These are phyloP conservation scores for Sesia bembeciformis DNA, from an alignment of 2,888 invertebrate genomes.

Conservation along the genomic window DNA sequence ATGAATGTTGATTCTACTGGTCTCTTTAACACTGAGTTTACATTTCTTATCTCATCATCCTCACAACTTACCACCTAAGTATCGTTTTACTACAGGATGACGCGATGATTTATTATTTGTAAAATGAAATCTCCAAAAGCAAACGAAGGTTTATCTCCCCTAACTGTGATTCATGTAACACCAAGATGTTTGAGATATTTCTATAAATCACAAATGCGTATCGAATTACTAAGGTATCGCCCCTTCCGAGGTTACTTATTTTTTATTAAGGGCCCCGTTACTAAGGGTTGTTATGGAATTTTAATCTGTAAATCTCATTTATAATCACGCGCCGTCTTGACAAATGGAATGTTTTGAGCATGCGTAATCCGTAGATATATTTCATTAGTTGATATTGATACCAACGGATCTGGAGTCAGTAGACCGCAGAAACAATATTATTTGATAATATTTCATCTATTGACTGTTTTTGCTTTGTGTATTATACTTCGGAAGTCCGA, in stretches of 20 bases:
- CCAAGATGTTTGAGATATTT: slow-evolving; percentile 39
- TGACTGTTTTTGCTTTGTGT: no score
- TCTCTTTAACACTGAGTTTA: background rate
- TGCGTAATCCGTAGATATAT: background rate
- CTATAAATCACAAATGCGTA: slow-evolving; percentile 69
- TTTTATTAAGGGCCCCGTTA: slow-evolving; percentile 29
- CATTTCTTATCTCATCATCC: slow-evolving; percentile 9
- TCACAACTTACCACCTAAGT: slow-evolving; percentile 53
- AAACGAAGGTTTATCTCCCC: slow-evolving; percentile 62
- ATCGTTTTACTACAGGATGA: slow-evolving; percentile 56
- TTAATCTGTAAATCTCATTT: slow-evolving; percentile 50
- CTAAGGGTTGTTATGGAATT: slow-evolving; percentile 45
- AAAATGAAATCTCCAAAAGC: slow-evolving; percentile 45
- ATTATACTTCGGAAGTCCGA: no score
- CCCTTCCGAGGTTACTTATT: slow-evolving; percentile 16
- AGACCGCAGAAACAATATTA: no score
- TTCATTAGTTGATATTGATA: no score
- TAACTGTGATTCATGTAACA: slow-evolving; percentile 55
- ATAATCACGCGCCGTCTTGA: slow-evolving; percentile 28
- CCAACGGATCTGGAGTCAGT: no score
- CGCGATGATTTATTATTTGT: slow-evolving; percentile 60
- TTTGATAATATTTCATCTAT: no score
- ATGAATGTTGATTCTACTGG: no score
- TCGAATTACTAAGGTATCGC: slow-evolving; percentile 59
- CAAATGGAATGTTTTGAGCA: background rate